phyloP scores from a whole-genome alignment of 2,113 vertebrate species.

The Heloderma charlesbogerti region DNA sequence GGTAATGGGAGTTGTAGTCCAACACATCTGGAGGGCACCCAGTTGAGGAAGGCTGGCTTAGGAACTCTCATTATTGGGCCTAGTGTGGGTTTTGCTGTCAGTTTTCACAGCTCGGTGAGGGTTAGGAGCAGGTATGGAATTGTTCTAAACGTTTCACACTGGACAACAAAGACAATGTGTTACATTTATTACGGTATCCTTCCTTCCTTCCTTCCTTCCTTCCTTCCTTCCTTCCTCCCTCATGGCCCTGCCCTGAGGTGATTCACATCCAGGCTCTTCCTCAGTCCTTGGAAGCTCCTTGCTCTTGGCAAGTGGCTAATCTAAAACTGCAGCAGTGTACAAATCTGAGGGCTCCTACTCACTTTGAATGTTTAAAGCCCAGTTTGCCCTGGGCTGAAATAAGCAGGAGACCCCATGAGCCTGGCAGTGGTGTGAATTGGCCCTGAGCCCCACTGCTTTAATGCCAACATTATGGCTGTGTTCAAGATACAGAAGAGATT shows the following conservation, averaged over 20 bases:
- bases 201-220: too few relatives aligned
- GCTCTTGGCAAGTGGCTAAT: accelerated
- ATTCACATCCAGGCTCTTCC: background rate
- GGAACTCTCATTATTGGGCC: too few relatives aligned
- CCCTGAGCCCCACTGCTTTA: background rate
- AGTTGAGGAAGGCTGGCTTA: background rate
- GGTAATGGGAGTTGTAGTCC: background rate
- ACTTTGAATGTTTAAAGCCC: background rate
- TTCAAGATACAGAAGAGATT: accelerated
- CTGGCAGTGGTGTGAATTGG: background rate
- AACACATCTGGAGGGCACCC: too few relatives aligned
- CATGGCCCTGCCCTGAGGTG: background rate
- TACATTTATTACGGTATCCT: too few relatives aligned
- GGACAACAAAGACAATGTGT: background rate
- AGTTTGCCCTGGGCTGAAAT: background rate
- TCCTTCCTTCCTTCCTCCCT: too few relatives aligned
- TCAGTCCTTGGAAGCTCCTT: background rate
- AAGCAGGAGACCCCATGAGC: background rate
- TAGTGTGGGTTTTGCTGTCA: background rate
- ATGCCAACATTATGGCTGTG: accelerated
- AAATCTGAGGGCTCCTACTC: too few relatives aligned
- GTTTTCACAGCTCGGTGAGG: too few relatives aligned
- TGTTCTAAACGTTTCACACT: background rate
- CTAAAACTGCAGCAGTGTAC: too few relatives aligned
- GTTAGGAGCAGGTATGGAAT: background rate